Conservation (phyloP, 2,888 invertebrate species). For the Dysmachus trigonus region DNA sequence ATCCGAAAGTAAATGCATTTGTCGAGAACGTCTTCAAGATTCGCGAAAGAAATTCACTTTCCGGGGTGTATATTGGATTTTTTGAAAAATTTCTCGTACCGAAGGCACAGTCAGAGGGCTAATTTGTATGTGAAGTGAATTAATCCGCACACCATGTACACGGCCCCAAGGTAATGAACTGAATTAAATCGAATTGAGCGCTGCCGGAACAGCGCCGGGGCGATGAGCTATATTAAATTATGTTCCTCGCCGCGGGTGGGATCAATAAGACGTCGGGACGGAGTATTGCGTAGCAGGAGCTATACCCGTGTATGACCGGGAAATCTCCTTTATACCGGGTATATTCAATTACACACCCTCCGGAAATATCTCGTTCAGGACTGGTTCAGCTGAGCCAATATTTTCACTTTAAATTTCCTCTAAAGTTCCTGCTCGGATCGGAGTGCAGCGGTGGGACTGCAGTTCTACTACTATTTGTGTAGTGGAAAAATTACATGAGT, state of each 20-base stretch:
- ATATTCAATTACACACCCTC: not conserved
- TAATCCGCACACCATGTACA: not conserved
- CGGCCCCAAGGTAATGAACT: not conserved
- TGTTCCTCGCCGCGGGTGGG: not conserved
- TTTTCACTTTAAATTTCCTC: not conserved
- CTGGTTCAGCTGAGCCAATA: not conserved
- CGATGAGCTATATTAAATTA: not conserved
- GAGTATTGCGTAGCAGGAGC: not conserved
- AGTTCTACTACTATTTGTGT: not conserved
- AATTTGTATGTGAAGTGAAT: not conserved
- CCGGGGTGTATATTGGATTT: not conserved
- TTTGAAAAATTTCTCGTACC: not conserved
- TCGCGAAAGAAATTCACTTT: not conserved
- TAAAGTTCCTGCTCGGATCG: not conserved
- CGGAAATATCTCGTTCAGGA: not conserved
- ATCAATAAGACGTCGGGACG: not conserved
- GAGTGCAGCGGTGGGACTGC: not conserved
- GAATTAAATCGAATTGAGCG: not conserved
- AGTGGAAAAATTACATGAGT: not conserved
- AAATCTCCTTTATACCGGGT: not conserved
- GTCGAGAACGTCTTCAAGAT: not conserved
- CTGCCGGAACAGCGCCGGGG: not conserved
- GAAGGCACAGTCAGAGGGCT: not conserved
- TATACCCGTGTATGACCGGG: not conserved
- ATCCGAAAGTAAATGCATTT: not conserved